A percentile compares a stretch with the other conserved stretches of the same genome.
Evolutionary conservation across 1,140 invertebrate genomes (phyloP).

Genomic region (Uloborus diversus): DNA sequence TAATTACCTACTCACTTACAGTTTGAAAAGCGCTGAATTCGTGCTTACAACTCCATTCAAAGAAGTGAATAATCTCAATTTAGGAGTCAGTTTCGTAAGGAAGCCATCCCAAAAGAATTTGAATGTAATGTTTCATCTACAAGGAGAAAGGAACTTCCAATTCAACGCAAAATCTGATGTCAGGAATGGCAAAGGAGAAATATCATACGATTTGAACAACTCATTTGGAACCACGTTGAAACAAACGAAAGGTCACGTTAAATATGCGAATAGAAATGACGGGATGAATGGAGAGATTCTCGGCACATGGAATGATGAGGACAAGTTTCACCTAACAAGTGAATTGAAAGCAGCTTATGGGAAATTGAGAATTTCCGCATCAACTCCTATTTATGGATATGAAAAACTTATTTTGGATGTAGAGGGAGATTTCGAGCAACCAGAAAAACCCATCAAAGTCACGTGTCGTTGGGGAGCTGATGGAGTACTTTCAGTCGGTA

Average conservation of each 20-base stretch:
- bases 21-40: neutral
- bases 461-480: neutral
- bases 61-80: neutral
- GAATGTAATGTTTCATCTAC: slow-evolving; percentile 12
- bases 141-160: neutral
- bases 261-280: neutral
- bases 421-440: neutral
- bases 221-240: slow-evolving; percentile 7
- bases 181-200: neutral
- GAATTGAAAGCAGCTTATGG: slow-evolving; percentile 1
- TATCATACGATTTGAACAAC: slow-evolving; percentile 11
- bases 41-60: slow-evolving; percentile 22
- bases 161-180: neutral
- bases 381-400: slow-evolving; percentile 23
- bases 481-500: neutral
- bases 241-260: slow-evolving; percentile 7
- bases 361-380: neutral
- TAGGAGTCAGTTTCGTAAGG: neutral
- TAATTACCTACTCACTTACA: neutral
- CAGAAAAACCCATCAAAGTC: neutral
- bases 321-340: neutral
- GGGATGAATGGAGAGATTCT: slow-evolving; percentile 1
- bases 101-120: neutral
- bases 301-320: neutral
- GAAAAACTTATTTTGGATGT: neutral